phyloP scores from a whole-genome alignment of 2,113 vertebrate genomes.

The Rhinolophus sinicus region DNA sequence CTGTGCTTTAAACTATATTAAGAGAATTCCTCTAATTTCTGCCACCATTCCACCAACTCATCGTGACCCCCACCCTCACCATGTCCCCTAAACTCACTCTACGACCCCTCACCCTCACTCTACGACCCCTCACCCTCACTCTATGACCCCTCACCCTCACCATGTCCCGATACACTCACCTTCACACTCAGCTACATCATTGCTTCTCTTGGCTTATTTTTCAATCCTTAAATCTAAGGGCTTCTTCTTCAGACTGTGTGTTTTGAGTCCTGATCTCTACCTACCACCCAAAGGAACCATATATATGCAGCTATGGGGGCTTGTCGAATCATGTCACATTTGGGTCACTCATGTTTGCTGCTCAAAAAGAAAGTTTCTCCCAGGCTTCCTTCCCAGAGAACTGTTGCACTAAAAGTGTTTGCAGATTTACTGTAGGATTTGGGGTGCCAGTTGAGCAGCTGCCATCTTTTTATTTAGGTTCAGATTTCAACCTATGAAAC shows the following conservation, averaged over 20 bases:
- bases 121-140: background rate
- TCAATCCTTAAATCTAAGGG: background rate
- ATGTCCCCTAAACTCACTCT: background rate
- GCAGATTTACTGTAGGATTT: background rate
- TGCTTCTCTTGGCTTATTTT: background rate
- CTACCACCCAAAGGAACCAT: background rate
- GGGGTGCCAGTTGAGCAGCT: background rate
- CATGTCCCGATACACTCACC: background rate
- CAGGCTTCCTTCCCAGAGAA: background rate
- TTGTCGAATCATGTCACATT: background rate
- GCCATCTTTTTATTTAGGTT: background rate
- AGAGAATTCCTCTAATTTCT: background rate
- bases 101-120: too few relatives aligned
- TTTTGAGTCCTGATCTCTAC: background rate
- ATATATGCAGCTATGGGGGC: background rate
- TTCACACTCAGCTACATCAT: background rate
- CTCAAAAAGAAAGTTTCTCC: background rate
- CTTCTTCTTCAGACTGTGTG: background rate
- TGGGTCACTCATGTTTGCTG: background rate
- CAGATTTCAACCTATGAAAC: background rate
- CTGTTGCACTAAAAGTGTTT: background rate
- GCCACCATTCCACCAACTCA: too few relatives aligned
- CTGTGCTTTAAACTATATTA: background rate
- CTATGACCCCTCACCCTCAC: background rate
- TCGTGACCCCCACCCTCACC: background rate